Conservation (phyloP, 2,113 vertebrate species). For the Phalacrocorax pelagicus region DNA sequence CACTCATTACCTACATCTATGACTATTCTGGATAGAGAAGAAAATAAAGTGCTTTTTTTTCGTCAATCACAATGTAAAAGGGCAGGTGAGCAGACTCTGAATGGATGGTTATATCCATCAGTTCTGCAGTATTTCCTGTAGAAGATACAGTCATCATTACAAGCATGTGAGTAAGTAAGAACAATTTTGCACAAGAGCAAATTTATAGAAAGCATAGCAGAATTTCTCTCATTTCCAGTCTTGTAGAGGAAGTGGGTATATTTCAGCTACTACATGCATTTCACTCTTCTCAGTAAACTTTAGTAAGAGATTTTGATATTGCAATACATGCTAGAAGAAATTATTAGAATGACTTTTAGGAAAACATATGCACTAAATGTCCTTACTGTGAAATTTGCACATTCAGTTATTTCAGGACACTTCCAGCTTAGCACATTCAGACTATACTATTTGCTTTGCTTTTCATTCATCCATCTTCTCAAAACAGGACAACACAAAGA, state of each 20-base stretch:
- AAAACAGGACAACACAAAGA: background rate
- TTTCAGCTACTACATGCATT: background rate
- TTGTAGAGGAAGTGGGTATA: constrained; percentile 19
- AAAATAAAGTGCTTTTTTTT: background rate
- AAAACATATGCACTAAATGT: background rate
- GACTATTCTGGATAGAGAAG: background rate
- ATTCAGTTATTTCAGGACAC: background rate
- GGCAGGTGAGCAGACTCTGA: background rate
- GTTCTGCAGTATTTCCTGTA: background rate
- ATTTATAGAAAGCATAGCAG: background rate
- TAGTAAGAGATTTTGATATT: background rate
- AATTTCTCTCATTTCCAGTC: background rate
- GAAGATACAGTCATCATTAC: background rate
- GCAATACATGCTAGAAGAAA: background rate
- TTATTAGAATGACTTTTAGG: background rate
- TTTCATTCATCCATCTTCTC: background rate
- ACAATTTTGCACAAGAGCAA: background rate
- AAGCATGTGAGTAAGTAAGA: constrained; percentile 2
- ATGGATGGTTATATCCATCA: background rate
- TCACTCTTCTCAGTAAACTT: background rate
- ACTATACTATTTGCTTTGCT: background rate
- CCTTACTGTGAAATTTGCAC: background rate
- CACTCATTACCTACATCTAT: background rate
- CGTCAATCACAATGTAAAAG: background rate
- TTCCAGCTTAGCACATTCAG: background rate